Percentiles rank a stretch among this genome's conserved stretches.
These are phyloP conservation scores for Coelopa frigida DNA, from an alignment of 1,140 invertebrate genomes.

Conservation along the genomic window DNA sequence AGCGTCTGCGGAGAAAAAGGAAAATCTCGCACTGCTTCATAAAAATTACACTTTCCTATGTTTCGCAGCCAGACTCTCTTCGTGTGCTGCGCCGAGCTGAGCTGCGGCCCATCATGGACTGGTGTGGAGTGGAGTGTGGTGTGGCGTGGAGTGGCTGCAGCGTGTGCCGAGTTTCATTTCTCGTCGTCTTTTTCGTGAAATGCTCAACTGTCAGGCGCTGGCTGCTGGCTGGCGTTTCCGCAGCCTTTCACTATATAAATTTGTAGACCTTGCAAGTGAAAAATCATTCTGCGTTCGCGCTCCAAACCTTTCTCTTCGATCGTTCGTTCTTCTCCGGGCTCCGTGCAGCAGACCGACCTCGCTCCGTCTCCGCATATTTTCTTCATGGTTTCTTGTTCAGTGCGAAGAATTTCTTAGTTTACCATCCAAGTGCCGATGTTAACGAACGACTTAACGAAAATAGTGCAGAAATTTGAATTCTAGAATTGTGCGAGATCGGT, in stretches of 20 bases:
- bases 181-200: neutral
- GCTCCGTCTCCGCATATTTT: no score
- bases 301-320: constrained; percentile 40
- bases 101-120: constrained; percentile 1
- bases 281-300: constrained; percentile 32
- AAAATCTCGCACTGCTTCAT: neutral
- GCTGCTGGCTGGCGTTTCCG: neutral
- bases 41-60: neutral
- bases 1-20: no score
- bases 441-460: no score
- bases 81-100: neutral
- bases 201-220: neutral
- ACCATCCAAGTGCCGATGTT: no score
- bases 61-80: neutral
- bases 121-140: neutral
- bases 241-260: constrained; percentile 45
- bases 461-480: no score
- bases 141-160: constrained; percentile 1
- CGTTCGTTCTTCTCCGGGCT: constrained; percentile 12
- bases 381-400: no score
- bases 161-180: constrained; percentile 2
- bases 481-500: no score
- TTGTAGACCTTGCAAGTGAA: constrained; percentile 37
- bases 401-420: no score
- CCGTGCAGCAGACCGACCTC: no score